phyloP scores from a whole-genome alignment of 2,113 vertebrate genomes.

The Lophochroa leadbeateri region DNA sequence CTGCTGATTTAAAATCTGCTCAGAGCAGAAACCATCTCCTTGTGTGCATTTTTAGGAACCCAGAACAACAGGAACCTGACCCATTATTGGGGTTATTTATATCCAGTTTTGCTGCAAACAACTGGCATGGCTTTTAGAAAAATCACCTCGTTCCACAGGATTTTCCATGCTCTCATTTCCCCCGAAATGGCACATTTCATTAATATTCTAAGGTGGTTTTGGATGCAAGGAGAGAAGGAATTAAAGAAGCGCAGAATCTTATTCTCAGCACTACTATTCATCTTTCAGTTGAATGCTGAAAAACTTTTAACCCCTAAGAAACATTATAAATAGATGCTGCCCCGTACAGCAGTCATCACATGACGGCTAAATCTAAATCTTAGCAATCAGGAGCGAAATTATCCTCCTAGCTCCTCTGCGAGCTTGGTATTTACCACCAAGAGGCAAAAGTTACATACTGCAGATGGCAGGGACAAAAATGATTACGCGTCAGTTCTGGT shows the following conservation, averaged over 20 bases:
- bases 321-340: background rate
- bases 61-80: background rate
- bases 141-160: background rate
- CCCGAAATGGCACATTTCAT: background rate
- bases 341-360: background rate
- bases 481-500: background rate
- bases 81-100: background rate
- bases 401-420: background rate
- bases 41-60: background rate
- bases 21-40: background rate
- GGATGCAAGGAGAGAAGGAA: background rate
- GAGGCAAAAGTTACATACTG: background rate
- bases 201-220: background rate
- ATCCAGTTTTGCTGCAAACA: background rate
- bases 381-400: background rate
- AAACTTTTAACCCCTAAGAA: background rate
- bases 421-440: background rate
- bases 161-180: background rate
- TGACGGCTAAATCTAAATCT: background rate
- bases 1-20: background rate
- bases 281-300: background rate
- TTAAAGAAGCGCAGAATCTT: background rate
- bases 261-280: background rate
- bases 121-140: background rate
- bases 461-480: background rate